Evolutionary conservation across 2,888 invertebrate species (phyloP).

Genomic region (Melieria crassipennis): DNA sequence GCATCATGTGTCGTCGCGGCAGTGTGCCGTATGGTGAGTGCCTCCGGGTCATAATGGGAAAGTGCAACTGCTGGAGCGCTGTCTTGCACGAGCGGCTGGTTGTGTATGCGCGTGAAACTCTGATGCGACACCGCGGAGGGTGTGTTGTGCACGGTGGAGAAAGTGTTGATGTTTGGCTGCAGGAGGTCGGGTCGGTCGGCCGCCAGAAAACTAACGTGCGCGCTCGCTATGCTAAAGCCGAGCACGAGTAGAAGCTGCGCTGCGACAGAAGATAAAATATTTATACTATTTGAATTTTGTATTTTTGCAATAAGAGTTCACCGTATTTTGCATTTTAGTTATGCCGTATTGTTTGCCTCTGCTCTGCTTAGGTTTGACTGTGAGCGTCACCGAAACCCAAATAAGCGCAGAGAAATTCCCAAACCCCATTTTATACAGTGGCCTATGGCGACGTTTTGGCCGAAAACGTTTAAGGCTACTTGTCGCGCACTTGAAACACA

Average conservation of each 20-base stretch:
- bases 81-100: constrained; percentile 5
- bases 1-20: background rate
- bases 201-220: background rate
- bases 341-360: no score
- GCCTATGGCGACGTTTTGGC: no score
- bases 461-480: no score
- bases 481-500: no score
- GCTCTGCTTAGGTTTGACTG: no score
- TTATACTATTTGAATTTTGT: no score
- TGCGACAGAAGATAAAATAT: background rate
- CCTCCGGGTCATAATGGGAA: background rate
- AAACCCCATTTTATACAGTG: no score
- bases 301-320: no score
- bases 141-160: constrained; percentile 52
- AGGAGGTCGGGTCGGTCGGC: background rate
- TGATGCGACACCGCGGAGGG: constrained; percentile 68
- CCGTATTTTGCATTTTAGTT: no score
- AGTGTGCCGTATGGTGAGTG: background rate
- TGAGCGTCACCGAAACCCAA: no score
- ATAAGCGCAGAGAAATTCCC: no score
- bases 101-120: constrained; percentile 66
- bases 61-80: background rate
- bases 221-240: background rate
- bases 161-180: constrained; percentile 5
- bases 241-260: constrained; percentile 2